Conservation (phyloP, 2,797 vertebrate species). For the Dendrocincla tyrannina region DNA sequence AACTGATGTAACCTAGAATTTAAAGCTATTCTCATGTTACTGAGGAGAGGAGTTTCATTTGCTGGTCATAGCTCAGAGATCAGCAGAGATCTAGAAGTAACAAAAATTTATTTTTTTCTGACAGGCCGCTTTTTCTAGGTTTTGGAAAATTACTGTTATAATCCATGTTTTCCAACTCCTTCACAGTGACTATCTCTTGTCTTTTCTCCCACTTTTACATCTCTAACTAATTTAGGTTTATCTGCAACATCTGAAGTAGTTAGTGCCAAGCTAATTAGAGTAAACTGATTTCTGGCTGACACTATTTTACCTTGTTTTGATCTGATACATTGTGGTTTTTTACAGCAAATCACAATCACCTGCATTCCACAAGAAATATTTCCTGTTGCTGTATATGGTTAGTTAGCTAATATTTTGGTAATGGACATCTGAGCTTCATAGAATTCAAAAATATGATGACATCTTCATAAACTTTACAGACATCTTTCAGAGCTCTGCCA, state of each 20-base stretch:
- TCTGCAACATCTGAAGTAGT: neutral
- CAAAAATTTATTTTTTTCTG: neutral
- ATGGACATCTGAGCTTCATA: neutral
- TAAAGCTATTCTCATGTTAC: neutral
- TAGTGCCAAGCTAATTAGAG: neutral
- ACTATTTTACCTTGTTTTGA: neutral
- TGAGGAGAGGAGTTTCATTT: neutral
- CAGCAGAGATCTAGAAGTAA: neutral
- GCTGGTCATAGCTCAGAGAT: neutral
- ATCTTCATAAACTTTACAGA: neutral
- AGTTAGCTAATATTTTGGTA: neutral
- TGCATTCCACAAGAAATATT: neutral
- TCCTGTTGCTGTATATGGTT: neutral
- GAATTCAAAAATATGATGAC: neutral
- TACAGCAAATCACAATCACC: neutral
- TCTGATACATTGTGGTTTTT: rapidly evolving
- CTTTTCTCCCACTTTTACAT: neutral
- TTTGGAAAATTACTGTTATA: neutral
- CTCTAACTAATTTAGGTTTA: neutral
- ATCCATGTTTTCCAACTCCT: neutral
- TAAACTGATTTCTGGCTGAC: constrained; percentile 6
- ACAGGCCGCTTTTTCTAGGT: neutral
- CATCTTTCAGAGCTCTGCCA: neutral
- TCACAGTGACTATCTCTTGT: neutral
- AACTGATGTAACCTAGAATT: neutral